A percentile compares a stretch with the other conserved stretches of the same genome.
These are phyloP conservation scores for Pongo abelii DNA, from an alignment of 2,113 vertebrate genomes.

Conservation along the genomic window DNA sequence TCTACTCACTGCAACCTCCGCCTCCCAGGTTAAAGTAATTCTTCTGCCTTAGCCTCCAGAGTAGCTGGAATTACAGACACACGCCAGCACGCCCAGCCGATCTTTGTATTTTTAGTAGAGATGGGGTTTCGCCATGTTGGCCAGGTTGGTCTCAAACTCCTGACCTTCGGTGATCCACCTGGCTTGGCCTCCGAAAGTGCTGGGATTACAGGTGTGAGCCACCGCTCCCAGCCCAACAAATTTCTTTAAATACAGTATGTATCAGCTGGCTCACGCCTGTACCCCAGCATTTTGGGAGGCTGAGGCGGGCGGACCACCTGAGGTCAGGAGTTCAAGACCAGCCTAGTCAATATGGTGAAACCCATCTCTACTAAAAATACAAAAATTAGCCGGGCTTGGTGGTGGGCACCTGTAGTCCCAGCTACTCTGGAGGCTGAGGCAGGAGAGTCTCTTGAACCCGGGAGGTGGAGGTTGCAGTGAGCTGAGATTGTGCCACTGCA, in stretches of 20 bases:
- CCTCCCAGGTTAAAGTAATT: background rate
- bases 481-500: too few species aligned
- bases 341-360: too few species aligned
- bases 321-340: too few species aligned
- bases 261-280: too few species aligned
- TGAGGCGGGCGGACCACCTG: too few species aligned
- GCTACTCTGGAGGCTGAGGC: too few species aligned
- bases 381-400: too few species aligned
- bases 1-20: background rate
- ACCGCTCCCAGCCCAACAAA: background rate
- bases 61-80: background rate
- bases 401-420: too few species aligned
- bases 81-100: background rate
- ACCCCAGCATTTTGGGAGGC: too few species aligned
- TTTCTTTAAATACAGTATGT: background rate
- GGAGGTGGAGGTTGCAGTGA: too few species aligned
- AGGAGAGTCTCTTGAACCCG: too few species aligned
- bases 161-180: background rate
- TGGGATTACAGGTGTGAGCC: background rate
- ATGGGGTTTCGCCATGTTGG: background rate
- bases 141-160: background rate
- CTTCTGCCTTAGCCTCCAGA: background rate
- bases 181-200: background rate
- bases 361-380: too few species aligned
- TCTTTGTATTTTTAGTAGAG: background rate